Evolutionary conservation across 1,140 invertebrate genomes (phyloP).

Genomic region (Sycophila sp.): DNA sequence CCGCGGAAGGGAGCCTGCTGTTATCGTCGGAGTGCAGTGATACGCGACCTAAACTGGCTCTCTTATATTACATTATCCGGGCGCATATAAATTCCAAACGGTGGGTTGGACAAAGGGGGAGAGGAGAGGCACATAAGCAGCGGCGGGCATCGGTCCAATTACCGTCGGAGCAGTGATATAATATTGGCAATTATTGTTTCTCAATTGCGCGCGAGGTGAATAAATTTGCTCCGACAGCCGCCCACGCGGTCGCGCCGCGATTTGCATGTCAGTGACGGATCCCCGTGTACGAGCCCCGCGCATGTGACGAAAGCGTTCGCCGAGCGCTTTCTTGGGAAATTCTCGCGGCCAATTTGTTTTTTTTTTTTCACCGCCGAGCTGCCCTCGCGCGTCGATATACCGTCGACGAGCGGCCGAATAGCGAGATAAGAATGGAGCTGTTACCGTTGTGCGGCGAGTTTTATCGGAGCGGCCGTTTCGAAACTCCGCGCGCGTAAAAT

Average conservation of each 20-base stretch:
- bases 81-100: no score
- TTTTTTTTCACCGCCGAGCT: neutral
- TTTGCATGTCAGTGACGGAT: conserved; percentile 11
- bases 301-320: neutral
- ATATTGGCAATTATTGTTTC: conserved; percentile 26
- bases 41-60: no score
- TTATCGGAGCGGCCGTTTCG: no score
- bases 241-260: neutral
- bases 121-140: no score
- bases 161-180: conserved; percentile 2
- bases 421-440: no score
- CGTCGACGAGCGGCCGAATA: no score
- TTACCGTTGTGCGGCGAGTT: no score
- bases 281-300: neutral
- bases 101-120: no score
- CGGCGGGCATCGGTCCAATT: conserved; percentile 16
- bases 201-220: conserved; percentile 17
- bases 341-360: neutral
- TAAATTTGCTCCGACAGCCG: conserved; percentile 10
- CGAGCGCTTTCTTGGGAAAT: conserved; percentile 6
- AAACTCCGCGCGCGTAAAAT: no score
- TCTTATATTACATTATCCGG: no score
- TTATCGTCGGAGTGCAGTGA: no score
- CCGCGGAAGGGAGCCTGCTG: neutral
- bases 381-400: no score